phyloP scores from a whole-genome alignment of 1,140 invertebrate species.

The Chironomus striatipennis region DNA sequence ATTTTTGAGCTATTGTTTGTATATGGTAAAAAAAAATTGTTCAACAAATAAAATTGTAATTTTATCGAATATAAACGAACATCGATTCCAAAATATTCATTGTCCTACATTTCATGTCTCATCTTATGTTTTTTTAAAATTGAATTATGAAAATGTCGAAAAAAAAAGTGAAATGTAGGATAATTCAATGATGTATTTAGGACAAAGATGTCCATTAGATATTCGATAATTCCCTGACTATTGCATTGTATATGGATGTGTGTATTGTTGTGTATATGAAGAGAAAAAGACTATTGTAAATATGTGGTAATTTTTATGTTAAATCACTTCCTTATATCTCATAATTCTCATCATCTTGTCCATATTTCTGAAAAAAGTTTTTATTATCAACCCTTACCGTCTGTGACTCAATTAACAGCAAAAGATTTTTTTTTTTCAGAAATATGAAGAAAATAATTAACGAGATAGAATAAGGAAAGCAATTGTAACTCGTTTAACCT shows the following conservation, averaged over 20 bases:
- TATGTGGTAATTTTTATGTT: slow-evolving; percentile 20
- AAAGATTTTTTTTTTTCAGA: neutral
- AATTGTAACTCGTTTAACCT: neutral
- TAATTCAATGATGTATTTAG: neutral
- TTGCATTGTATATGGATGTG: neutral
- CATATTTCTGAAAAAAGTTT: neutral
- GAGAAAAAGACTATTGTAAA: slow-evolving; percentile 20
- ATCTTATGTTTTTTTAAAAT: neutral
- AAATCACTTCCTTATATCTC: neutral
- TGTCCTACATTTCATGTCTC: neutral
- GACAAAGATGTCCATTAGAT: neutral
- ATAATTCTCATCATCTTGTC: neutral
- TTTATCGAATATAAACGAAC: neutral
- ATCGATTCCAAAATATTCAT: neutral
- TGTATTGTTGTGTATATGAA: slow-evolving; percentile 21
- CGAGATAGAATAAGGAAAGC: neutral
- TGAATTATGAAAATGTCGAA: neutral
- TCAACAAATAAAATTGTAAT: slow-evolving; percentile 13
- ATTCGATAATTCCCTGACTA: slow-evolving; percentile 19
- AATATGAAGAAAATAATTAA: neutral
- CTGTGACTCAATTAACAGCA: neutral
- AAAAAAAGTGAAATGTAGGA: too few relatives aligned
- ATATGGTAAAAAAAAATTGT: slow-evolving; percentile 17
- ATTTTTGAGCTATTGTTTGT: slow-evolving; percentile 19
- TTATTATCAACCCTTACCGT: neutral